Evolutionary conservation across 2,888 invertebrate genomes (phyloP).

Genomic region (Neria commutata): DNA sequence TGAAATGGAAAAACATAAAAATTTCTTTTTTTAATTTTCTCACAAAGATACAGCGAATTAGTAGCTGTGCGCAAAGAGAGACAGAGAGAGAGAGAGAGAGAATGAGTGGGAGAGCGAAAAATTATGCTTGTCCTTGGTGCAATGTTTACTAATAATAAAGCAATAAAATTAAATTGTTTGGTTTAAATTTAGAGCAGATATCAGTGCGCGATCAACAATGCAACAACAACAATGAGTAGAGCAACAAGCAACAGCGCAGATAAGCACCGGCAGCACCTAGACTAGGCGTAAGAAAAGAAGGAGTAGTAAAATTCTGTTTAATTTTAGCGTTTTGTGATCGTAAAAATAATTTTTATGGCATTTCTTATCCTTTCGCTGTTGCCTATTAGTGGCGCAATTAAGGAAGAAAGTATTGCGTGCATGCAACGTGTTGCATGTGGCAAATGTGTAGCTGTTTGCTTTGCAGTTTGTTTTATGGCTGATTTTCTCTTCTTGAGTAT

Average conservation of each 20-base stretch:
- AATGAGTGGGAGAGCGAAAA: neutral
- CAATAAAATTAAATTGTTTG: slow-evolving; percentile 51
- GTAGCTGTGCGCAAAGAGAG: too few relatives aligned
- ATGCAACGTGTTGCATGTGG: neutral
- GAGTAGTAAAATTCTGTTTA: neutral
- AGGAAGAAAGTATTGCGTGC: slow-evolving; percentile 1
- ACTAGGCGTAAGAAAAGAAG: slow-evolving; percentile 48
- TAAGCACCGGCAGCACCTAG: slow-evolving; percentile 12
- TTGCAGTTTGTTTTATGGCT: neutral
- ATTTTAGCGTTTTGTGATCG: slow-evolving; percentile 20
- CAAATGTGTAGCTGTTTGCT: neutral
- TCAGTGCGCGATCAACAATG: neutral
- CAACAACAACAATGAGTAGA: neutral
- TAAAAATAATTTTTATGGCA: slow-evolving; percentile 39
- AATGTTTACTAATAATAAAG: slow-evolving; percentile 44
- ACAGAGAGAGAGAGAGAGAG: too few relatives aligned
- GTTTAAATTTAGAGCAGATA: slow-evolving; percentile 53
- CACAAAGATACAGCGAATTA: slow-evolving; percentile 28
- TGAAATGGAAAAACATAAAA: slow-evolving; percentile 39
- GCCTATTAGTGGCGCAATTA: slow-evolving; percentile 13
- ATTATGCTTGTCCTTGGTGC: slow-evolving; percentile 26
- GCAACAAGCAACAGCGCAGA: neutral
- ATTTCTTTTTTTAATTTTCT: slow-evolving; percentile 49
- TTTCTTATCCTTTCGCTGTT: slow-evolving; percentile 39
- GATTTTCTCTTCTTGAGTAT: neutral